phyloP scores from a whole-genome alignment of 2,797 vertebrate genomes.

The Saxicola maurus region DNA sequence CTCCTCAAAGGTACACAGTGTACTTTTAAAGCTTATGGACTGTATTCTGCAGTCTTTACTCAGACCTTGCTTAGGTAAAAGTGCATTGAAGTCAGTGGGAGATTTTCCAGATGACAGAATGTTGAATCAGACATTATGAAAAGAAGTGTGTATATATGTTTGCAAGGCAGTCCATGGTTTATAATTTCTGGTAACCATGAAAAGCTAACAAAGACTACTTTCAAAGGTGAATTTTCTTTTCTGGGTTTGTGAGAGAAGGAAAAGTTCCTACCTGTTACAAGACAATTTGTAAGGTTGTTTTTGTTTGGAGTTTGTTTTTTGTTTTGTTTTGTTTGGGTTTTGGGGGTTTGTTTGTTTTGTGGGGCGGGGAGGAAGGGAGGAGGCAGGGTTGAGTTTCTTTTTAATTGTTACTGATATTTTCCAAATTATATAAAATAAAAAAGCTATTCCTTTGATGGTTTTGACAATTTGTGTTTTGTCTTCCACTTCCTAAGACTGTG shows the following conservation, averaged over 20 bases:
- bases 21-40: slow-evolving; percentile 17
- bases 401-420: slow-evolving; percentile 10
- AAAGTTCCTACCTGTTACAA: neutral
- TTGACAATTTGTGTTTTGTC: neutral
- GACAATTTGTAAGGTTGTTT: neutral
- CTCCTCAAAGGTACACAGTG: slow-evolving; percentile 19
- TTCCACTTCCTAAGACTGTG: neutral
- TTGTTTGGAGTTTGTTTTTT: neutral
- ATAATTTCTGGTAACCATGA: neutral
- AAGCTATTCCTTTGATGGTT: neutral
- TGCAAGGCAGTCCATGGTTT: neutral
- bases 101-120: slow-evolving; percentile 19
- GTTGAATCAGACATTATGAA: slow-evolving; percentile 33
- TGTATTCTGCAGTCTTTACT: slow-evolving; percentile 27
- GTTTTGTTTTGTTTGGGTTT: neutral
- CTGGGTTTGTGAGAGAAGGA: neutral
- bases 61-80: slow-evolving; percentile 16
- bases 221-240: slow-evolving; percentile 9
- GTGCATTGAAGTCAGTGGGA: neutral
- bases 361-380: too few species aligned
- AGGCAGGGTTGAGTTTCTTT: neutral
- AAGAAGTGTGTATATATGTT: neutral
- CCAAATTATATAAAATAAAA: neutral
- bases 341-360: neutral
- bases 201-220: neutral